Percentiles rank a stretch among this genome's conserved stretches.
Conservation (phyloP, 2,888 invertebrate species). For the Lasioglossum vierecki region DNA sequence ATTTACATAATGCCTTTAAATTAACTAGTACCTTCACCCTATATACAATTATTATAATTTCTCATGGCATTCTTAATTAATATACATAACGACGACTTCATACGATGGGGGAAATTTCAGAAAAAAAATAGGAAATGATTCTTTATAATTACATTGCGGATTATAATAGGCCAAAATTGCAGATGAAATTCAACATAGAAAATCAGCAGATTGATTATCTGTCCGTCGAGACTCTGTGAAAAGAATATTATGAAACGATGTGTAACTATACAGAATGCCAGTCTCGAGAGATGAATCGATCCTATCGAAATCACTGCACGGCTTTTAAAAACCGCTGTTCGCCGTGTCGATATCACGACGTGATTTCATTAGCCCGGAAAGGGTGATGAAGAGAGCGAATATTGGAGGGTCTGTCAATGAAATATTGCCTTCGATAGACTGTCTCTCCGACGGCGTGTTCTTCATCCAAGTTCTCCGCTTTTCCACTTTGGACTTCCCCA, state of each 20-base stretch:
- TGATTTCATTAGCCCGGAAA: not conserved
- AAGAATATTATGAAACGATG: not conserved
- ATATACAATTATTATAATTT: too few species aligned
- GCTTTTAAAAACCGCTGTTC: not conserved
- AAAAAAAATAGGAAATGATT: not conserved
- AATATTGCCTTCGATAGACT: conserved; percentile 5
- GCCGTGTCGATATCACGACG: not conserved
- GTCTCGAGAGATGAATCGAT: not conserved
- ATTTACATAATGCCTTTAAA: too few species aligned
- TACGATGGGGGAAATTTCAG: too few species aligned
- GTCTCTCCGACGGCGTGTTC: not conserved
- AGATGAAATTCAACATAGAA: not conserved
- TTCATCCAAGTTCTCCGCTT: conserved; percentile 22
- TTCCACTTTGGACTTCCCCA: conserved; percentile 1
- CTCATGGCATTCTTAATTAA: not conserved
- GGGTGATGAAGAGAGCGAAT: not conserved
- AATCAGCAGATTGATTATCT: not conserved
- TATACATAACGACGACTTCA: too few species aligned
- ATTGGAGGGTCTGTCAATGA: not conserved
- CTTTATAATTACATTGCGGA: too few species aligned
- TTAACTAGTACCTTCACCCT: too few species aligned
- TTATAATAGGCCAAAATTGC: not conserved
- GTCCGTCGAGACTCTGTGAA: not conserved
- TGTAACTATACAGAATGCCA: not conserved
- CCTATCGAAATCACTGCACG: not conserved